Evolutionary conservation across 2,888 invertebrate species (phyloP).

Genomic region (Heliconius hortense): DNA sequence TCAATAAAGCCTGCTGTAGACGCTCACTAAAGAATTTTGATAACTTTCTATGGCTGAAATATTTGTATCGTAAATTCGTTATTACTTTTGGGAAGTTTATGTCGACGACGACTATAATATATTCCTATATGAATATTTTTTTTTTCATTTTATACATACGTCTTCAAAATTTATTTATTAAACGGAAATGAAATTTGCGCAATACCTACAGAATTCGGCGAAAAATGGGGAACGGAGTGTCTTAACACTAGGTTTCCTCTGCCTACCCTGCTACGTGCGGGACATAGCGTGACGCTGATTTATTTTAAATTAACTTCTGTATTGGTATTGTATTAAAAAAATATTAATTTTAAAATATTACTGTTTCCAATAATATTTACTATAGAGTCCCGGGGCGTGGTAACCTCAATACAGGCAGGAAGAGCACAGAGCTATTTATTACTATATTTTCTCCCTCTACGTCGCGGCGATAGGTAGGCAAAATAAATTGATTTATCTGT

Average conservation of each 20-base stretch:
- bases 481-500: conserved; percentile 12
- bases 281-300: no score
- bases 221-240: no score
- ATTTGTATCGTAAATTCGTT: not conserved
- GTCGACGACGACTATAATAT: no score
- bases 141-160: no score
- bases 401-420: not conserved
- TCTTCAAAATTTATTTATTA: no score
- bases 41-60: not conserved
- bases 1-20: not conserved
- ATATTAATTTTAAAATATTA: not conserved
- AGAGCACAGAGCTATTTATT: not conserved
- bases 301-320: no score
- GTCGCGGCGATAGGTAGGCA: not conserved
- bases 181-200: no score
- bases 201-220: no score
- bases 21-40: not conserved
- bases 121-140: no score
- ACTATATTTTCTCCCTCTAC: not conserved
- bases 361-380: not conserved
- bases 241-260: no score
- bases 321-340: not conserved
- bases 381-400: not conserved
- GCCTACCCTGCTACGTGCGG: no score
- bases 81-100: not conserved